Evolutionary conservation across 2,113 vertebrate genomes (phyloP).

Genomic region (Sylvietta virens): DNA sequence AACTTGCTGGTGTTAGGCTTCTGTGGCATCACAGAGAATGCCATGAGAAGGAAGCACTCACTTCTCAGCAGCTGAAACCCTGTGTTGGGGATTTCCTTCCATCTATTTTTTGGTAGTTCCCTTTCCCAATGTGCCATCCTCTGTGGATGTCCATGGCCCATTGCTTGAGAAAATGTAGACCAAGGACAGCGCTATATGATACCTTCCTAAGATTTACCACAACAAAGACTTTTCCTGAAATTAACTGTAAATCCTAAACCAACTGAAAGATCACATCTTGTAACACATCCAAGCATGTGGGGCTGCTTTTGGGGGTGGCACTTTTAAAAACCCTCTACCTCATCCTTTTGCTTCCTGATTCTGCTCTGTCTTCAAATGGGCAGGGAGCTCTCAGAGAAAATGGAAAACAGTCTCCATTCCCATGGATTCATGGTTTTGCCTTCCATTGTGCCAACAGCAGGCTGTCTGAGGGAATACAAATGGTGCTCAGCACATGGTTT

Average conservation of each 20-base stretch:
- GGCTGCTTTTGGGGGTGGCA: neutral
- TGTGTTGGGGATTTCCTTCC: neutral
- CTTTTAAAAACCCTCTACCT: neutral
- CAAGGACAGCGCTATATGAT: neutral
- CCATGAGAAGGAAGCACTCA: neutral
- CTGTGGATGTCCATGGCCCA: neutral
- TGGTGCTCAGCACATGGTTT: neutral
- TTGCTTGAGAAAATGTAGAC: neutral
- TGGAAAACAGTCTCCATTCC: neutral
- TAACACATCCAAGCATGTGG: accelerated
- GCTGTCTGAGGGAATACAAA: neutral
- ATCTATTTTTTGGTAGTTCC: neutral
- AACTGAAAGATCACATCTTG: neutral
- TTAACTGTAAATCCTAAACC: neutral
- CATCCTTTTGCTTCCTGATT: neutral
- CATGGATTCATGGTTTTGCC: neutral
- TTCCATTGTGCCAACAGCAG: neutral
- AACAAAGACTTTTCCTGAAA: neutral
- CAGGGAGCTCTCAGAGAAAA: neutral
- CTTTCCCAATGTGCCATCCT: neutral
- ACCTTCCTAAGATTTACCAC: neutral
- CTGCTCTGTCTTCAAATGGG: neutral
- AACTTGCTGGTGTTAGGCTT: neutral
- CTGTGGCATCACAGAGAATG: accelerated
- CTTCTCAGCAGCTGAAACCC: neutral